Evolutionary conservation across 2,113 vertebrate species (phyloP).

Genomic region (Apus apus): DNA sequence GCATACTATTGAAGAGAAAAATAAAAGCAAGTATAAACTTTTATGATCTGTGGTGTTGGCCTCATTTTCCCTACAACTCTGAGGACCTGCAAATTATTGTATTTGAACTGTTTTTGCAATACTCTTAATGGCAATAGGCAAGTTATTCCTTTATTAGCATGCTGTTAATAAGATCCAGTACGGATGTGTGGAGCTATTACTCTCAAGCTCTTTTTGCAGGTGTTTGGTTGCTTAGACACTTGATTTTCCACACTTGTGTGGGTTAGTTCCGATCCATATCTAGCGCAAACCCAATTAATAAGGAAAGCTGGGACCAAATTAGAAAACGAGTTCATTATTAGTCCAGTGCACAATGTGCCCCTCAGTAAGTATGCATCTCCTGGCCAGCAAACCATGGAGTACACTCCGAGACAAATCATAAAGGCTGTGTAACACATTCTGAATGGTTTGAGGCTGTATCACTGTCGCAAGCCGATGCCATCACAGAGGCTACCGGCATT

Average conservation of each 20-base stretch:
- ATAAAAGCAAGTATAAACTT: not conserved
- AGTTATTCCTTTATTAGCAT: not conserved
- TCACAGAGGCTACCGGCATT: too few relatives aligned
- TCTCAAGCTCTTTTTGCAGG: not conserved
- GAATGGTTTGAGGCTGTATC: not conserved
- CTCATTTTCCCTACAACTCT: not conserved
- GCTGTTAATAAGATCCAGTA: not conserved
- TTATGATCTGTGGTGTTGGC: not conserved
- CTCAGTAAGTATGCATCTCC: too few relatives aligned
- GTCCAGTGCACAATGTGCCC: rapidly evolving
- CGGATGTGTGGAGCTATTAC: not conserved
- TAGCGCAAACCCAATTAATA: not conserved
- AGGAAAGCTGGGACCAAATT: not conserved
- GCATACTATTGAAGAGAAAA: not conserved
- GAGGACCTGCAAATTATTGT: not conserved
- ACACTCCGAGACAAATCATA: not conserved
- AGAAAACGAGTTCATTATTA: not conserved
- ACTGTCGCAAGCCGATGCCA: too few relatives aligned
- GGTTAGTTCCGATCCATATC: not conserved
- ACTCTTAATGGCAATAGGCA: not conserved
- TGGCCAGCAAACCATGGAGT: not conserved
- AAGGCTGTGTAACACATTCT: not conserved
- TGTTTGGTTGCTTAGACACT: not conserved
- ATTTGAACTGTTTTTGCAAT: not conserved
- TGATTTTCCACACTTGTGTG: not conserved